These are phyloP conservation scores for Danio rerio DNA, from an alignment of 2,113 vertebrate species.

Conservation along the genomic window DNA sequence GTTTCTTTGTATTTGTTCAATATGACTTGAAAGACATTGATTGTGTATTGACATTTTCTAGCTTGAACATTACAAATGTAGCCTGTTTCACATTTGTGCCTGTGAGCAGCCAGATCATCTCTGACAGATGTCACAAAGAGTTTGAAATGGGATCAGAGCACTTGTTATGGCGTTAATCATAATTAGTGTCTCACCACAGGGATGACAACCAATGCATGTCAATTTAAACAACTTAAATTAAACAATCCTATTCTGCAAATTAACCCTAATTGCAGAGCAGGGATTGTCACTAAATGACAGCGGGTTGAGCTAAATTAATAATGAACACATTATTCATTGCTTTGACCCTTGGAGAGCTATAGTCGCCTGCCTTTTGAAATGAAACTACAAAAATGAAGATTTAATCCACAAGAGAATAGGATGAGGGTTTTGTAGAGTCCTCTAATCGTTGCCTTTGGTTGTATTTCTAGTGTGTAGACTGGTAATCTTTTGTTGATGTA, in stretches of 20 bases:
- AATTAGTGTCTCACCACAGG: slow-evolving; percentile 44
- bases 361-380: not conserved
- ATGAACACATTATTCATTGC: not conserved
- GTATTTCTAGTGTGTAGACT: not conserved
- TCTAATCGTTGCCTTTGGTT: not conserved
- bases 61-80: not conserved
- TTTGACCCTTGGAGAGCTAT: not conserved
- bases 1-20: not conserved
- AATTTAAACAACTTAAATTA: slow-evolving; percentile 41
- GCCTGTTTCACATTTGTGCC: not conserved
- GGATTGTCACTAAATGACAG: slow-evolving; percentile 12
- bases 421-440: not conserved
- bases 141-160: slow-evolving; percentile 19
- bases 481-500: not conserved
- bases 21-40: slow-evolving; percentile 3
- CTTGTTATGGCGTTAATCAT: slow-evolving; percentile 33
- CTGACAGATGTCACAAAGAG: slow-evolving; percentile 25
- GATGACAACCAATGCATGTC: slow-evolving; percentile 44
- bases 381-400: not conserved
- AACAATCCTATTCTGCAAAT: slow-evolving; percentile 36
- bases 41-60: not conserved
- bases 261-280: slow-evolving; percentile 22
- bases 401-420: not conserved
- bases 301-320: slow-evolving; percentile 15
- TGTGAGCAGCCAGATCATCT: slow-evolving; percentile 9